Percentiles rank a stretch among this genome's conserved stretches.
Evolutionary conservation across 2,888 invertebrate species (phyloP).

Genomic region (Plebejus argus): DNA sequence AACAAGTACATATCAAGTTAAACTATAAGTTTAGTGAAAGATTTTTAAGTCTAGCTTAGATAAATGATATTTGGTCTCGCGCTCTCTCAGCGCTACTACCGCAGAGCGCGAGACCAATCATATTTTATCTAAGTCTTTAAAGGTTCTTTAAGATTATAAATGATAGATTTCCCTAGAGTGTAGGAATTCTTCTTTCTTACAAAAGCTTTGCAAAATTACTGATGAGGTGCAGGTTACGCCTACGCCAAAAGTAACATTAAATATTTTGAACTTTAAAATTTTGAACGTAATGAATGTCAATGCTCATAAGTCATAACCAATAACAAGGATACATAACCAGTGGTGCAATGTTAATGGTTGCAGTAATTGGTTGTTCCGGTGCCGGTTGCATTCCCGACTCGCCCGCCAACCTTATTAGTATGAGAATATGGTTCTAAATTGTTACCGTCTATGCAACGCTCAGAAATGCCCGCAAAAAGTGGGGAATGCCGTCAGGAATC

Average conservation of each 20-base stretch:
- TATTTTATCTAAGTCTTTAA: too few species aligned
- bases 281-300: constrained; percentile 11
- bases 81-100: too few species aligned
- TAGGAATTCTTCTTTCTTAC: too few species aligned
- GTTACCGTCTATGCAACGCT: neutral
- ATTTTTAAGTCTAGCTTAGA: too few species aligned
- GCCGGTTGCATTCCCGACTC: neutral
- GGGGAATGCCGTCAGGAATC: constrained; percentile 23
- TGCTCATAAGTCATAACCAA: neutral
- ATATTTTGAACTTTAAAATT: neutral
- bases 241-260: too few species aligned
- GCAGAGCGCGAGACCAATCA: too few species aligned
- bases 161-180: too few species aligned
- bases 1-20: neutral
- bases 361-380: constrained; percentile 28
- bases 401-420: neutral
- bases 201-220: too few species aligned
- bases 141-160: too few species aligned
- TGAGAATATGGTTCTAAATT: neutral
- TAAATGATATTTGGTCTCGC: too few species aligned
- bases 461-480: constrained; percentile 20
- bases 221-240: too few species aligned
- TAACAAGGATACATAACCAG: constrained; percentile 19
- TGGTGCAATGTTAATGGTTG: constrained; percentile 22
- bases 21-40: neutral